Evolutionary conservation across 2,113 vertebrate genomes (phyloP).

Genomic region (Pelvicachromis taeniatus): DNA sequence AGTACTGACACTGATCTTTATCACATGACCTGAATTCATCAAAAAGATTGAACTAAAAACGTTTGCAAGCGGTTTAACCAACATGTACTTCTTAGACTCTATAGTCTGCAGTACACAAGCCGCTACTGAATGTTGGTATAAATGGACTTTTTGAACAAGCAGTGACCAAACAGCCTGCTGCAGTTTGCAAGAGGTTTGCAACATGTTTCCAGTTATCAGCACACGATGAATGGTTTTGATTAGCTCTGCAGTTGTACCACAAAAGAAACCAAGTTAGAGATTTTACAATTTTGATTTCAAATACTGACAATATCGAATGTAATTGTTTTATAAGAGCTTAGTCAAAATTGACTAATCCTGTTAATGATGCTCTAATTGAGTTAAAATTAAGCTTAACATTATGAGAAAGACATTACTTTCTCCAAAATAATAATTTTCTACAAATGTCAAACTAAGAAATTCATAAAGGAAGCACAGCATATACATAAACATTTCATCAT

Average conservation of each 20-base stretch:
- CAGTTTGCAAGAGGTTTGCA: neutral
- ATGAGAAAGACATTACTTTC: neutral
- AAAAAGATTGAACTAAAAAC: neutral
- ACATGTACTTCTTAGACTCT: neutral
- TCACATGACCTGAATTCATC: neutral
- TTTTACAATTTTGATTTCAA: neutral
- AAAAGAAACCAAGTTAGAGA: neutral
- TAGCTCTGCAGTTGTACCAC: neutral
- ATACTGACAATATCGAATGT: neutral
- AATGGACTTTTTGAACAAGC: neutral
- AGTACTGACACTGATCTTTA: neutral
- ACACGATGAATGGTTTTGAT: neutral
- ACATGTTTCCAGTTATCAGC: neutral
- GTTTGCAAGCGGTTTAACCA: neutral
- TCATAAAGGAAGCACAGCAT: neutral
- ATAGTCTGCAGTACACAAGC: neutral
- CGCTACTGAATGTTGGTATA: neutral
- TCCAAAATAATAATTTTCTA: neutral
- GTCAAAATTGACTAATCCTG: neutral
- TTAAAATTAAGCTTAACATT: neutral
- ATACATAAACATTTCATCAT: no score
- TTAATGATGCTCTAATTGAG: neutral
- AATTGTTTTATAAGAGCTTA: neutral
- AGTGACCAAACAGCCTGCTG: neutral
- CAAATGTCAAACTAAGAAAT: neutral